Conservation (phyloP, 2,113 vertebrate species). For the Egretta garzetta region DNA sequence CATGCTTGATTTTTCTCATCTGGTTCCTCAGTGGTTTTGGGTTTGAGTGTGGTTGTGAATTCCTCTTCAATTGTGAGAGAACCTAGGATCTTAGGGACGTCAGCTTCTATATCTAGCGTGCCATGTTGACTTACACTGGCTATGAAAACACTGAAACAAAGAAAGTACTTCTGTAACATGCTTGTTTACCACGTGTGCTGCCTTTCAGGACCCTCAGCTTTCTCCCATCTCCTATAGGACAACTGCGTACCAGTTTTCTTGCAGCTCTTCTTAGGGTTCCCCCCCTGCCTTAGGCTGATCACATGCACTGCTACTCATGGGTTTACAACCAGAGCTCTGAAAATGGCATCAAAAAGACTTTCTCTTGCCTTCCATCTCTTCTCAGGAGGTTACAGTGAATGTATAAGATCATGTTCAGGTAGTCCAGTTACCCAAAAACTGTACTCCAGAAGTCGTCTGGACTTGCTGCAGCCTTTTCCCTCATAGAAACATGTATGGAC, state of each 20-base stretch:
- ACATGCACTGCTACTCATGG: fast-evolving
- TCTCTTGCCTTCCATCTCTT: neutral
- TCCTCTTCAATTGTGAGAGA: neutral
- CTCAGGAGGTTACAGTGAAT: neutral
- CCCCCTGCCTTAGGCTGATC: neutral
- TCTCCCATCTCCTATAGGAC: neutral
- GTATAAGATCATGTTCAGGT: neutral
- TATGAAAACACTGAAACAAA: neutral
- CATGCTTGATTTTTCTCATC: neutral
- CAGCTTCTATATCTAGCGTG: neutral
- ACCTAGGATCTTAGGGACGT: neutral
- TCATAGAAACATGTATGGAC: neutral
- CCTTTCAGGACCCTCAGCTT: neutral
- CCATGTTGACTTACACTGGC: neutral
- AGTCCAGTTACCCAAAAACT: neutral
- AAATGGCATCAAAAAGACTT: neutral
- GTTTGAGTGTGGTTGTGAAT: neutral
- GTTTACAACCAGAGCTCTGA: neutral
- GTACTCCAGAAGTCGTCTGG: neutral
- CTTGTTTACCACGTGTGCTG: neutral
- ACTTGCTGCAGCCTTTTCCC: neutral
- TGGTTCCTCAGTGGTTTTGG: neutral
- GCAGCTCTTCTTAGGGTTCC: neutral
- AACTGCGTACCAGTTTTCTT: neutral
- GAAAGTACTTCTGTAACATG: neutral